Percentiles rank a stretch among this genome's conserved stretches.
Conservation (phyloP, 64 coral and sea anemone genomes). For the Stylophora pistillata region DNA sequence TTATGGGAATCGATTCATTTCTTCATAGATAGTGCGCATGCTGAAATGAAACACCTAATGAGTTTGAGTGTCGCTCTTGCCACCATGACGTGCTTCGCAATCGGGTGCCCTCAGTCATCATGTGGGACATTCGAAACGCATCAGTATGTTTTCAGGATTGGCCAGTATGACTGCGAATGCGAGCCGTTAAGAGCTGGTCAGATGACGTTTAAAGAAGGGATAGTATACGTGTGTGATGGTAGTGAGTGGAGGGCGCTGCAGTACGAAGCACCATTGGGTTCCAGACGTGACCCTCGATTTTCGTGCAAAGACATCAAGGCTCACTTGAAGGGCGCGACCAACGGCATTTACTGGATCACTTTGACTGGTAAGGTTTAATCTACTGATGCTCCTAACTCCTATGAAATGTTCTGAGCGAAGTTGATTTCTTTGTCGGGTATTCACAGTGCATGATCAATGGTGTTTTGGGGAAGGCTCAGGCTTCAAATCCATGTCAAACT, state of each 20-base stretch:
- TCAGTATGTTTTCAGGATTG: no score
- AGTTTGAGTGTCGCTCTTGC: no score
- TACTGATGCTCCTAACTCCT: not conserved
- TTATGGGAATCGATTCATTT: no score
- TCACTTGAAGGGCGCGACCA: not conserved
- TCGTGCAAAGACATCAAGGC: not conserved
- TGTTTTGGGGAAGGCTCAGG: no score
- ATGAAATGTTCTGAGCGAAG: not conserved
- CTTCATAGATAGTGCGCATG: no score
- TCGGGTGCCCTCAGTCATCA: no score
- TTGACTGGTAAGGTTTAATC: not conserved
- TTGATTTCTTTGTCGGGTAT: not conserved
- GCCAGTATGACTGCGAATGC: not conserved
- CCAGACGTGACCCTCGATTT: not conserved
- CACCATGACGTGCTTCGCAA: no score
- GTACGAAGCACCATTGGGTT: not conserved
- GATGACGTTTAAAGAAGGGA: not conserved
- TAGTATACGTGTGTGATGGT: not conserved
- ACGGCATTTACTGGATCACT: slow-evolving; percentile 3
- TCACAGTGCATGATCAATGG: no score
- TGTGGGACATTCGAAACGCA: no score
- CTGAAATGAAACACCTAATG: no score
- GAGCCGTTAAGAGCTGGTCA: not conserved
- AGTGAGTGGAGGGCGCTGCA: not conserved
- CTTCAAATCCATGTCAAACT: no score